These are phyloP conservation scores for Trichacis sp. DNA, from an alignment of 2,888 invertebrate species.

Conservation along the genomic window DNA sequence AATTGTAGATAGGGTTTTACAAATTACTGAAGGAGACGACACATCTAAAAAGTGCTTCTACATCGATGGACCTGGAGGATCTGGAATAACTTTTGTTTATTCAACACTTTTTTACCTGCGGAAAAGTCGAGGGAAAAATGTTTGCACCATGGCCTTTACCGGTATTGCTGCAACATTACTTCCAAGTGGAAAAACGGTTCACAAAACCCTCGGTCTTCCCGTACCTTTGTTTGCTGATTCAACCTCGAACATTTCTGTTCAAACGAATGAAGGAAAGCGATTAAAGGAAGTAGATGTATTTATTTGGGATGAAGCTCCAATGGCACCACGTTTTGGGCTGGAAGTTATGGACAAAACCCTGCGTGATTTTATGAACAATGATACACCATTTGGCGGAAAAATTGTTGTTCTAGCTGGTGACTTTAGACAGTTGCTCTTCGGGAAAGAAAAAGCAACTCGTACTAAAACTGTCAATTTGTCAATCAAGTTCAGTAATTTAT, in stretches of 20 bases:
- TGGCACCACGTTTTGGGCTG: constrained; percentile 42
- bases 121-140: too few species aligned
- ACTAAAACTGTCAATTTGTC: constrained; percentile 25
- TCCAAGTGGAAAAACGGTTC: too few species aligned
- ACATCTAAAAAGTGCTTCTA: not conserved
- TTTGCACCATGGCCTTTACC: too few species aligned
- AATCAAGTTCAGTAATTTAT: constrained; percentile 18
- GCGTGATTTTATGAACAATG: constrained; percentile 40
- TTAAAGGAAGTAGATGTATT: too few species aligned
- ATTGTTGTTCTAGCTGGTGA: too few species aligned
- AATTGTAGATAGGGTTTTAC: constrained; percentile 19
- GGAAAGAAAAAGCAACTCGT: constrained; percentile 20
- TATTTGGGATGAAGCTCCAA: constrained; percentile 49
- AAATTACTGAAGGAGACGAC: not conserved
- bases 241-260: constrained; percentile 37
- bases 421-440: constrained; percentile 20
- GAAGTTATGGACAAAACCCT: constrained; percentile 39
- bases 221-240: constrained; percentile 42
- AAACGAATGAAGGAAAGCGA: too few species aligned
- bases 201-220: too few species aligned
- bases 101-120: constrained; percentile 24
- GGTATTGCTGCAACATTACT: too few species aligned
- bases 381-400: constrained; percentile 25
- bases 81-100: too few species aligned
- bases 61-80: too few species aligned